Percentiles rank a stretch among this genome's conserved stretches.
phyloP scores from a whole-genome alignment of 2,113 vertebrate genomes.

The Pithys albifrons region DNA sequence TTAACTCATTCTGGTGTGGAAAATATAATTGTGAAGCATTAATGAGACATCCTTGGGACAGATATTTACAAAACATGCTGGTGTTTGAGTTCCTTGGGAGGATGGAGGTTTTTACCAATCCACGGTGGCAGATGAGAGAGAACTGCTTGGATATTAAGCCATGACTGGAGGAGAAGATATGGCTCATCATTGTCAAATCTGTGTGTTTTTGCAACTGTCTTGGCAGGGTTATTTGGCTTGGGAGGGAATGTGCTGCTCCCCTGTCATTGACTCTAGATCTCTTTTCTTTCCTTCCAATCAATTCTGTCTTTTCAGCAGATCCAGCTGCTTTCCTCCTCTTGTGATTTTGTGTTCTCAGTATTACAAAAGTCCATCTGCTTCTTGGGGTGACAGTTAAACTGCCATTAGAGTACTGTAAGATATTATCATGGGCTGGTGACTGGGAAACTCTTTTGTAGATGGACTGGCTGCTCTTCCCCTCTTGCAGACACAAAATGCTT shows the following conservation, averaged over 20 bases:
- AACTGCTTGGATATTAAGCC: not conserved
- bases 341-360: not conserved
- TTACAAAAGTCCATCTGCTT: not conserved
- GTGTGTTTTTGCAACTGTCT: not conserved
- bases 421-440: not conserved
- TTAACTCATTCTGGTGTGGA: not conserved
- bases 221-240: not conserved
- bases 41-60: not conserved
- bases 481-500: not conserved
- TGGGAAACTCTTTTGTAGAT: not conserved
- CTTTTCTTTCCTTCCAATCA: not conserved
- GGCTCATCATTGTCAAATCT: not conserved
- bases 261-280: not conserved
- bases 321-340: not conserved
- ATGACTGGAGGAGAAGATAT: not conserved
- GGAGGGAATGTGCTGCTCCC: not conserved
- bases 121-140: not conserved
- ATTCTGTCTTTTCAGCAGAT: not conserved
- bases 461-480: not conserved
- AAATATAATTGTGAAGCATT: not conserved
- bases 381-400: not conserved
- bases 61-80: fast-evolving
- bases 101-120: not conserved
- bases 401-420: not conserved
- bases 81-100: not conserved